Conservation (phyloP, 2,113 vertebrate genomes). For the Bufo gargarizans region DNA sequence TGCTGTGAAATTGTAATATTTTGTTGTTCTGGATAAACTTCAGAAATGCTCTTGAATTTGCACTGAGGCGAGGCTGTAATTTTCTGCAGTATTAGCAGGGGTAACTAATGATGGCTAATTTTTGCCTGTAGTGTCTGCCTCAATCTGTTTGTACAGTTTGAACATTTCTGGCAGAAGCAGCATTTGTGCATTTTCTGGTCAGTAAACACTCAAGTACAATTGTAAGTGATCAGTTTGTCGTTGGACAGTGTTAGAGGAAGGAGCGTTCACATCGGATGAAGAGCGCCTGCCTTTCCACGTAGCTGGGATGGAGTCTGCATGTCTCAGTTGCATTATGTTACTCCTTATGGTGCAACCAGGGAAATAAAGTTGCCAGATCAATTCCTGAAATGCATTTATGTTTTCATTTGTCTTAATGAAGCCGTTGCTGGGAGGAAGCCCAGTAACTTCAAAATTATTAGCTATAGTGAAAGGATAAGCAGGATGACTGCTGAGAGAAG, state of each 20-base stretch:
- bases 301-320: background rate
- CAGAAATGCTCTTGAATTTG: conserved; percentile 75
- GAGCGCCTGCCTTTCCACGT: background rate
- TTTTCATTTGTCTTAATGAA: conserved; percentile 27
- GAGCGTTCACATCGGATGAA: conserved; percentile 69
- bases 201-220: conserved; percentile 81
- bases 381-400: conserved; percentile 23
- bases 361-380: conserved; percentile 3
- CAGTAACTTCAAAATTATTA: background rate
- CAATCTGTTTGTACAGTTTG: conserved; percentile 78
- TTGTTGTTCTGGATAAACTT: conserved; percentile 72
- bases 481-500: background rate
- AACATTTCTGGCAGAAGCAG: conserved; percentile 73
- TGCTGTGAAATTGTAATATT: conserved; percentile 65
- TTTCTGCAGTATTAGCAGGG: conserved; percentile 79
- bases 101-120: conserved; percentile 81
- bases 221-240: conserved; percentile 76
- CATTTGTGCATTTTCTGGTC: conserved; percentile 86
- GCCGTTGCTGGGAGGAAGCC: conserved; percentile 31
- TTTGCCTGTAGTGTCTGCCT: conserved; percentile 79
- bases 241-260: conserved; percentile 70
- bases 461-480: background rate
- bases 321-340: background rate
- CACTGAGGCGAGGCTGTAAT: conserved; percentile 78
- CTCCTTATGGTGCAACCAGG: background rate